These are phyloP conservation scores for Sisor rabdophorus DNA, from an alignment of 2,113 vertebrate species.

Conservation along the genomic window DNA sequence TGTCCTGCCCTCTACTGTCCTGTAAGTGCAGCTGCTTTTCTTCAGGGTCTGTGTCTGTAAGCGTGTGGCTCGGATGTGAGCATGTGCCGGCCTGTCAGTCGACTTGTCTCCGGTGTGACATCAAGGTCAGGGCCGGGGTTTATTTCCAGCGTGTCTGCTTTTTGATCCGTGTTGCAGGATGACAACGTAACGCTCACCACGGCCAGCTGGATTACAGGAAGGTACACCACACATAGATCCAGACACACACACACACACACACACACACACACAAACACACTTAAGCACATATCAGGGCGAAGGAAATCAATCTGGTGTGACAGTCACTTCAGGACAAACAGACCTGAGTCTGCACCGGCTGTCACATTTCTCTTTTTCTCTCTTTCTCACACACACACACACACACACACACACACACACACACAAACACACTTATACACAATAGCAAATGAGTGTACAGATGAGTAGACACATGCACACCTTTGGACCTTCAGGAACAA, in stretches of 20 bases:
- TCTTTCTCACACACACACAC: slow-evolving; percentile 22
- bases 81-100: slow-evolving; percentile 33
- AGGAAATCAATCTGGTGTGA: slow-evolving; percentile 94
- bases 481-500: slow-evolving; percentile 34
- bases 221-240: slow-evolving; percentile 58
- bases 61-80: slow-evolving; percentile 24
- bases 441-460: slow-evolving; percentile 17
- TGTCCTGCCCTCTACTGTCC: slow-evolving; percentile 87
- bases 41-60: background rate
- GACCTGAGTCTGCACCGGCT: slow-evolving; percentile 80
- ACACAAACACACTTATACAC: slow-evolving; percentile 38
- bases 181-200: slow-evolving; percentile 90
- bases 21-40: slow-evolving; percentile 51
- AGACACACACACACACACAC: background rate
- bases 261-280: slow-evolving; percentile 68
- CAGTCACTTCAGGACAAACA: slow-evolving; percentile 95
- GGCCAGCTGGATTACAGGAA: slow-evolving; percentile 95
- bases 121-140: slow-evolving; percentile 88
- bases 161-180: slow-evolving; percentile 87
- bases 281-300: slow-evolving; percentile 68
- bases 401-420: slow-evolving; percentile 35
- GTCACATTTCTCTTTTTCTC: slow-evolving; percentile 63
- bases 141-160: slow-evolving; percentile 93
- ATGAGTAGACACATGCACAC: slow-evolving; percentile 33
- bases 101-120: slow-evolving; percentile 62